Evolutionary conservation across 1,140 invertebrate genomes (phyloP), one percentile per base, ranked within the genome.

Genomic region (Ridgeia piscesae): DNA sequence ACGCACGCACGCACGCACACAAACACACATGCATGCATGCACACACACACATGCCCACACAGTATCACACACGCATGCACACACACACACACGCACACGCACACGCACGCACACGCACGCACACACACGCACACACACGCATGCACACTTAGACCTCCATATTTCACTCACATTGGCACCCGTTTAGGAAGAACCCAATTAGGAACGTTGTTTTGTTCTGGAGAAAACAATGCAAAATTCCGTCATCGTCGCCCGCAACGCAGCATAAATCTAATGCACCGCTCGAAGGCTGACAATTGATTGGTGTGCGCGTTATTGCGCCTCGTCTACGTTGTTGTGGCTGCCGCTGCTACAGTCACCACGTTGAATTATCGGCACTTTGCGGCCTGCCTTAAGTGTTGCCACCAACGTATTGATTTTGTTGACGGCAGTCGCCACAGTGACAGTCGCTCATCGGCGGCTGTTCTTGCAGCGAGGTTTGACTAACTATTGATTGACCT

Each of bases 391-490:
- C 58, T 77, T 77, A 77, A 77, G 58, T 77, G 58, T 77, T 77
- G 58, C 58, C 58, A 77, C 58, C 58, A 77, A 77, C 27, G 58
- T 77, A 77, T 77, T 77, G 58, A 77, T 77, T 77, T 77, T 77
- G 58, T 77, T 31, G 58, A 21, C 17, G 27, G 58, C 58, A 77
- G 17, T 21, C 11, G 58, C 58, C 4, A 21, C 27, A 21, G 27
- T 2, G 58, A 31, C 58, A 77, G 58, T 77, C 58, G 27, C 17
- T 77, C 58, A 77, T 77, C 58, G 6, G 58, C n/a, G n/a, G n/a
- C n/a, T 0, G 17, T 17, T 77, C 58, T 77, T 21, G 17, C 27
- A 21, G 58, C 58, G 58, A 77, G 58, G 58, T 21, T 21, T 4
- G 27, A 77, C 58, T 6, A 31, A 77, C 8, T 77, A 77, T 77